phyloP scores from a whole-genome alignment of 30 jellyfish, hydroid and myxozoan genomes.

The Clytia hemisphaerica region DNA sequence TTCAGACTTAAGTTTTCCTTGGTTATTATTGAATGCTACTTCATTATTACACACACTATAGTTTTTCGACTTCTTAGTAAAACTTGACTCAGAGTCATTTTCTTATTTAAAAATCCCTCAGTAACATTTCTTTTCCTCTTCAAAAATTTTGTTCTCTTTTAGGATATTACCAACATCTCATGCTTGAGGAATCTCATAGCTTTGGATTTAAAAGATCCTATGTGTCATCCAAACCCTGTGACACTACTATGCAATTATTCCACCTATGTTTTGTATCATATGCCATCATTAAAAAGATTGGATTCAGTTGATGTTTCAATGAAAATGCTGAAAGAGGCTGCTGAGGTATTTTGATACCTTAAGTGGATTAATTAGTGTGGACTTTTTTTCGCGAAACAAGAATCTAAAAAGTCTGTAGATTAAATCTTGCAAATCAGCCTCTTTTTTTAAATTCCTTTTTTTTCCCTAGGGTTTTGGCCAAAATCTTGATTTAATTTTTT shows the following conservation, averaged over 20 bases:
- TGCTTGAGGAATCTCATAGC: slow-evolving; percentile 45
- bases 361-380: too few species aligned
- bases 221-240: slow-evolving; percentile 73
- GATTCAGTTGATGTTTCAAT: slow-evolving; percentile 77
- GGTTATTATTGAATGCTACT: too few species aligned
- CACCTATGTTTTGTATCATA: slow-evolving; percentile 60
- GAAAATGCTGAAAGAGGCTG: slow-evolving; percentile 49
- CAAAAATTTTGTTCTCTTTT: not conserved
- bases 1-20: too few species aligned
- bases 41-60: not conserved
- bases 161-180: slow-evolving; percentile 68
- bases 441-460: too few species aligned
- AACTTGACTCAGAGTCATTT: not conserved
- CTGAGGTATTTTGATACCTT: slow-evolving; percentile 65
- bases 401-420: too few species aligned
- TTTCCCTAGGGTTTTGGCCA: too few species aligned
- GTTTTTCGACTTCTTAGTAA: not conserved
- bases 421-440: too few species aligned
- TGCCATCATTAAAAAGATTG: slow-evolving; percentile 46
- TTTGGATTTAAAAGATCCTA: slow-evolving; percentile 72
- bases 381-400: too few species aligned
- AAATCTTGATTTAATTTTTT: too few species aligned
- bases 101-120: not conserved
- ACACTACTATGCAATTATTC: slow-evolving; percentile 75
- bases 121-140: not conserved